Evolutionary conservation across 2,113 vertebrate species (phyloP).

Genomic region (Archocentrus centrarchus): DNA sequence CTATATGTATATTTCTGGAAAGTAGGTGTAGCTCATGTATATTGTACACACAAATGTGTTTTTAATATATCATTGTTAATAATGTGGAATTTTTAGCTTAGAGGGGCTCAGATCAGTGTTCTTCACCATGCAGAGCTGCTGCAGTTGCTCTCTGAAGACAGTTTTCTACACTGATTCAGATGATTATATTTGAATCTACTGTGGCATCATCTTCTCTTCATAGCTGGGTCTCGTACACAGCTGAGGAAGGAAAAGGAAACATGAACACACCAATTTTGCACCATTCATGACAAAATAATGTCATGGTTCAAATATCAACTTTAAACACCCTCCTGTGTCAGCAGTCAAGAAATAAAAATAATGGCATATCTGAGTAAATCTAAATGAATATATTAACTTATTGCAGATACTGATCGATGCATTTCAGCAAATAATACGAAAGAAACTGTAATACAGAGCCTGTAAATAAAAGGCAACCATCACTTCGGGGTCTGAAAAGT

Average conservation of each 20-base stretch:
- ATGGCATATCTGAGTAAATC: not conserved
- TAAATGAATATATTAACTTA: not conserved
- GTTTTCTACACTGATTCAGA: constrained; percentile 30
- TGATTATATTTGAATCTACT: not conserved
- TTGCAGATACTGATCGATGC: not conserved
- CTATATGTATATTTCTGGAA: constrained; percentile 75
- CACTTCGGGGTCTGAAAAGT: not conserved
- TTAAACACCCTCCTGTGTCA: not conserved
- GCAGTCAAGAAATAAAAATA: not conserved
- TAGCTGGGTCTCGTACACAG: not conserved
- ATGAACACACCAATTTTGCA: not conserved
- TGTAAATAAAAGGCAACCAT: not conserved
- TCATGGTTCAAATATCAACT: not conserved
- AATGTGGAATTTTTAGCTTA: constrained; percentile 61
- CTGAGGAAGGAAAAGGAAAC: not conserved
- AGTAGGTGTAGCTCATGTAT: constrained; percentile 68
- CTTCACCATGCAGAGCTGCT: constrained; percentile 17
- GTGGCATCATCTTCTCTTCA: not conserved
- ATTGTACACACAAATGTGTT: constrained; percentile 72
- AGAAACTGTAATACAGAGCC: not conserved
- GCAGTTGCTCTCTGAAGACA: constrained; percentile 22
- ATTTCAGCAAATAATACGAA: not conserved
- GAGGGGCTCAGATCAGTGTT: constrained; percentile 61
- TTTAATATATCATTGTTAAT: constrained; percentile 65
- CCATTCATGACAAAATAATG: not conserved